phyloP scores from a whole-genome alignment of 2,113 vertebrate species.

The Labeo catla region DNA sequence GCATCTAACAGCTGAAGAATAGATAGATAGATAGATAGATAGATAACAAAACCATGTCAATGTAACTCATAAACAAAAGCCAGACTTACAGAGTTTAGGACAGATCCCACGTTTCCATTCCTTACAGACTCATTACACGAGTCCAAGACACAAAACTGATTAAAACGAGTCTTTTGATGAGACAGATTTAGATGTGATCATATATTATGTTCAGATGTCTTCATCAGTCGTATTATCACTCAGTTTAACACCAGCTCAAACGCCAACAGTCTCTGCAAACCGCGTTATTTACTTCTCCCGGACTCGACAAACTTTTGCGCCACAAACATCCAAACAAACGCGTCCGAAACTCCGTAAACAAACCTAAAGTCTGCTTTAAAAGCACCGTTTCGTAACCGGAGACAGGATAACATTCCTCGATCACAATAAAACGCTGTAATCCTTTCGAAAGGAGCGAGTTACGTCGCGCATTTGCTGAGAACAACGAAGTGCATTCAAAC shows the following conservation, averaged over 20 bases:
- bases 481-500: slow-evolving; percentile 24
- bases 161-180: background rate
- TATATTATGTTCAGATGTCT: too few species aligned
- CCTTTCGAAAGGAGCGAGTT: background rate
- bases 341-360: background rate
- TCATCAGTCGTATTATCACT: background rate
- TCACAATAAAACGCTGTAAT: slow-evolving; percentile 1
- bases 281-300: slow-evolving; percentile 13
- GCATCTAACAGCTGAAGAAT: background rate
- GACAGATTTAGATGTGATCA: background rate
- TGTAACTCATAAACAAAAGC: background rate
- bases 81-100: background rate
- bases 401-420: background rate
- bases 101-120: slow-evolving; percentile 10
- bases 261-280: background rate
- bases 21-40: background rate
- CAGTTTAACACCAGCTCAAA: background rate
- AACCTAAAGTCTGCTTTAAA: background rate
- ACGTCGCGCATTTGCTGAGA: background rate
- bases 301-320: slow-evolving; percentile 2
- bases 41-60: background rate
- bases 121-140: background rate
- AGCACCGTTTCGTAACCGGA: background rate
- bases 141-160: background rate
- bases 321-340: slow-evolving; percentile 27